These are phyloP conservation scores for Corbicula japonica DNA, from an alignment of 2,888 invertebrate genomes.

Conservation along the genomic window DNA sequence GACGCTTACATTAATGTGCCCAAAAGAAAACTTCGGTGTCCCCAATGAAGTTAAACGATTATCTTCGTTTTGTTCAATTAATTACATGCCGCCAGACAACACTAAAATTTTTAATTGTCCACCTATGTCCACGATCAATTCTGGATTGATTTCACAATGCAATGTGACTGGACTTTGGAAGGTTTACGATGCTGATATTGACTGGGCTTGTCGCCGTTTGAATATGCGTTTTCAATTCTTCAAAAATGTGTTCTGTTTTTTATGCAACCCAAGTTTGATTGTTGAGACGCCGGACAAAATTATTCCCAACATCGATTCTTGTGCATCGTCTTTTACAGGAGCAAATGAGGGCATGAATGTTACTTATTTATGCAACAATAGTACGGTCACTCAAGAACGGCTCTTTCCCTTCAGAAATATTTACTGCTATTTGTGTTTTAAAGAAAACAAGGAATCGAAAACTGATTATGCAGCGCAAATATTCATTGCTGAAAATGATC, in stretches of 20 bases:
- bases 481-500: neutral
- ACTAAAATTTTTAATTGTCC: neutral
- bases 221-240: neutral
- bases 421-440: neutral
- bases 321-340: neutral
- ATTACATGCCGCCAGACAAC: too few species aligned
- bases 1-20: neutral
- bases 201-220: neutral
- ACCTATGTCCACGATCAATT: neutral
- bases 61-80: neutral
- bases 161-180: slow-evolving; percentile 6
- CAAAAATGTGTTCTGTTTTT: slow-evolving; percentile 1
- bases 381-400: neutral
- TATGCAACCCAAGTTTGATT: slow-evolving; percentile 1
- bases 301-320: neutral
- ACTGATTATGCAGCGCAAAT: neutral
- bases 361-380: too few species aligned
- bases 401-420: slow-evolving; percentile 5
- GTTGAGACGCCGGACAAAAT: neutral
- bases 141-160: neutral
- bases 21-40: neutral
- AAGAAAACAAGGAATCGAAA: too few species aligned
- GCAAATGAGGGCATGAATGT: too few species aligned
- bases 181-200: neutral
- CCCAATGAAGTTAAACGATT: neutral